Percentiles rank a stretch among this genome's conserved stretches.
Conservation (phyloP, 2,888 invertebrate species). For the Diadegma fenestrale region DNA sequence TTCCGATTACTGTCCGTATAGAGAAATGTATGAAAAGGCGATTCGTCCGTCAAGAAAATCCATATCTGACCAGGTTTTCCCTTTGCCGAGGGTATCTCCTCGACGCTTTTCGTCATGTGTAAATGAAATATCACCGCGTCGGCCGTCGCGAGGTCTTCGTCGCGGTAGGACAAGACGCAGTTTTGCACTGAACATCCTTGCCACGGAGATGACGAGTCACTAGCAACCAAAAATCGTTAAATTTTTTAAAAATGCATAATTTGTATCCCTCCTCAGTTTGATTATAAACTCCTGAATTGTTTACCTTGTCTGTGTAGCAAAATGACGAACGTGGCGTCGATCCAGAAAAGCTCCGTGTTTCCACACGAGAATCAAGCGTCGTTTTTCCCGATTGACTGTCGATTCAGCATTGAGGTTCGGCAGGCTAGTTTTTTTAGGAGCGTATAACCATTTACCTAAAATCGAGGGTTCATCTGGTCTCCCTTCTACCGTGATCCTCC, state of each 20-base stretch:
- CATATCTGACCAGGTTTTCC: slow-evolving; percentile 86
- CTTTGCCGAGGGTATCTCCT: slow-evolving; percentile 86
- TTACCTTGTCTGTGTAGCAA: slow-evolving; percentile 78
- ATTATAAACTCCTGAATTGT: neutral
- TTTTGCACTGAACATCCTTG: slow-evolving; percentile 87
- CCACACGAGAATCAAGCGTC: slow-evolving; percentile 87
- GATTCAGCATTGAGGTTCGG: slow-evolving; percentile 70
- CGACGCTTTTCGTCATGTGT: slow-evolving; percentile 83
- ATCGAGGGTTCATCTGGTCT: slow-evolving; percentile 53
- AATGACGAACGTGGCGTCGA: slow-evolving; percentile 86
- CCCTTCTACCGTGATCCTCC: neutral
- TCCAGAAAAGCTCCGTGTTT: slow-evolving; percentile 87
- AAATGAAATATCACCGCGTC: slow-evolving; percentile 89
- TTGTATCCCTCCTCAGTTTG: neutral
- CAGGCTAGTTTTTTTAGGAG: slow-evolving; percentile 77
- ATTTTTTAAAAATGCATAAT: slow-evolving; percentile 6
- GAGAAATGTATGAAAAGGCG: slow-evolving; percentile 87
- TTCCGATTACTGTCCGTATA: slow-evolving; percentile 79
- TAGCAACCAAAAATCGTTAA: slow-evolving; percentile 80
- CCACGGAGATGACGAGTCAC: slow-evolving; percentile 85
- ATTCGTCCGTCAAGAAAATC: slow-evolving; percentile 90
- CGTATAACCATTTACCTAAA: slow-evolving; percentile 84
- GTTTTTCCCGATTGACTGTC: slow-evolving; percentile 75
- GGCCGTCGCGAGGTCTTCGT: slow-evolving; percentile 85
- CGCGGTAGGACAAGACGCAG: slow-evolving; percentile 87